phyloP scores from a whole-genome alignment of 2,888 invertebrate genomes.

The Caenorhabditis sp. region DNA sequence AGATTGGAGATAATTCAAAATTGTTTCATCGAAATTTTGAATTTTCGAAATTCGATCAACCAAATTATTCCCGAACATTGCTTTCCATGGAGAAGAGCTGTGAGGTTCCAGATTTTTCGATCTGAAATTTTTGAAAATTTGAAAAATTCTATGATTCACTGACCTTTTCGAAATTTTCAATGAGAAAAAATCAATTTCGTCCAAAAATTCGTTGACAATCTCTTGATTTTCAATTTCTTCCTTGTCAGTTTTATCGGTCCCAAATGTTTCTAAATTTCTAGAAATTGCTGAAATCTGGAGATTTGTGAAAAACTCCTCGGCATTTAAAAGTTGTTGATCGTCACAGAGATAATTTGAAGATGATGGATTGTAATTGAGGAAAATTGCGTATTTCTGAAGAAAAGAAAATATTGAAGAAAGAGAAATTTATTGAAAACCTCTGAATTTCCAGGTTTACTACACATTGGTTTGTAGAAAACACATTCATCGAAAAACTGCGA shows the following conservation, averaged over 20 bases:
- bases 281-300: background rate
- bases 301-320: background rate
- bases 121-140: too few species aligned
- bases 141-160: too few species aligned
- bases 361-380: background rate
- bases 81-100: background rate
- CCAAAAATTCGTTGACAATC: background rate
- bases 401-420: too few species aligned
- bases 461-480: constrained; percentile 26
- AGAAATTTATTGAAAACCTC: constrained; percentile 9
- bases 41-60: constrained; percentile 5
- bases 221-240: background rate
- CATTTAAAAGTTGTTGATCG: background rate
- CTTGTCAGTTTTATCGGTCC: background rate
- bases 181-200: background rate
- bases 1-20: background rate
- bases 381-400: constrained; percentile 28
- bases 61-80: constrained; percentile 2
- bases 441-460: constrained; percentile 30
- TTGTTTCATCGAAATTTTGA: background rate
- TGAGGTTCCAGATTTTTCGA: background rate
- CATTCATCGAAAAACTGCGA: constrained; percentile 7
- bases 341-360: background rate
- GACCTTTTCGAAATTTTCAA: background rate
- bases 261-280: background rate